Evolutionary conservation across 1,140 invertebrate genomes (phyloP).

Genomic region (Diachasma alloeum): DNA sequence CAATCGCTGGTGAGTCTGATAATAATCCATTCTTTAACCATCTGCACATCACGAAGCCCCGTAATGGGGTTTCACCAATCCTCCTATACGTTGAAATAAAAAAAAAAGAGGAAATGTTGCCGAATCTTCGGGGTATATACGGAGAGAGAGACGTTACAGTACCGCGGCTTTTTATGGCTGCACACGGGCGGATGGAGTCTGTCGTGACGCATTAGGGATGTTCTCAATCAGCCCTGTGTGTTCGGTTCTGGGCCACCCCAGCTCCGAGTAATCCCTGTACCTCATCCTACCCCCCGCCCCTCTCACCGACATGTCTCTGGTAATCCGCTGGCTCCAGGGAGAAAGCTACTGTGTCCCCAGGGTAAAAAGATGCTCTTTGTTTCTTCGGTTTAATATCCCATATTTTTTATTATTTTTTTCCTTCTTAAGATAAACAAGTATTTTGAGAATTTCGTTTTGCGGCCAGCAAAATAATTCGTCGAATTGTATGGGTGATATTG

Average conservation of each 20-base stretch:
- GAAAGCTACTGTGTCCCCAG: conserved; percentile 4
- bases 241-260: conserved; percentile 45
- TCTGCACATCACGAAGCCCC: not conserved
- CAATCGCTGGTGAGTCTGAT: conserved; percentile 87
- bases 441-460: not conserved
- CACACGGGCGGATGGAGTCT: conserved; percentile 62
- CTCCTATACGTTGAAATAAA: not conserved
- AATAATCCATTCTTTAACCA: not conserved
- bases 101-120: not conserved
- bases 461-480: too few relatives aligned
- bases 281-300: conserved; percentile 21
- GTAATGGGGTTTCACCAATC: not conserved
- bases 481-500: too few relatives aligned
- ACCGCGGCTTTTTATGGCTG: conserved; percentile 43
- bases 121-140: not conserved
- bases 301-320: not conserved
- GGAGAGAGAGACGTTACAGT: conserved; percentile 26
- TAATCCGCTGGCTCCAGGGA: conserved; percentile 13
- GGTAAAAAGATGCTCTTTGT: conserved; percentile 12
- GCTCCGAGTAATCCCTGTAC: conserved; percentile 52
- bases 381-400: conserved; percentile 25
- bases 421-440: not conserved
- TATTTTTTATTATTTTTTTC: conserved; percentile 13
- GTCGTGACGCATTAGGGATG: conserved; percentile 62
- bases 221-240: conserved; percentile 62